These are phyloP conservation scores for Florisuga fusca DNA, from an alignment of 2,797 vertebrate genomes.

Conservation along the genomic window DNA sequence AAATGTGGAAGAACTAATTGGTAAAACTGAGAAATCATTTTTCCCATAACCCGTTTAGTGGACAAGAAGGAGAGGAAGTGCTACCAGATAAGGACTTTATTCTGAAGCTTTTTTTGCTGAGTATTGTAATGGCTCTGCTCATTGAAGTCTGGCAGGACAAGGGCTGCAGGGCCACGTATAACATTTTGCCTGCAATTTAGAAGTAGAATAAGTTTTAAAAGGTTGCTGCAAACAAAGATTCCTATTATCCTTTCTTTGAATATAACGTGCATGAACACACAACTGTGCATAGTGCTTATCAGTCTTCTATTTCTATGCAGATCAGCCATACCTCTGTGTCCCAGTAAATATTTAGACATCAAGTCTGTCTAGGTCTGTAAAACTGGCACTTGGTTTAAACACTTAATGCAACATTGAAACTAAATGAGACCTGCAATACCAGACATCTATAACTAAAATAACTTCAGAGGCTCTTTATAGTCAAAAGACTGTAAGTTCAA, in stretches of 20 bases:
- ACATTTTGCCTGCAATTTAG: background rate
- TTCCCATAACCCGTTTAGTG: background rate
- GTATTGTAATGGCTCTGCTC: background rate
- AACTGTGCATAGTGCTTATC: background rate
- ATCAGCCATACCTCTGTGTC: background rate
- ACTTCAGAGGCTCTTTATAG: background rate
- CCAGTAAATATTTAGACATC: rapidly evolving
- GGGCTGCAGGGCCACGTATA: background rate
- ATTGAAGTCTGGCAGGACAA: background rate
- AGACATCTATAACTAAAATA: background rate
- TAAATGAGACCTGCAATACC: background rate
- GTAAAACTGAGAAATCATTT: background rate
- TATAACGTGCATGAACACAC: background rate
- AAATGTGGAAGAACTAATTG: background rate
- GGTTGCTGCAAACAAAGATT: background rate
- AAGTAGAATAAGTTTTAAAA: background rate
- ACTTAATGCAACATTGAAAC: background rate
- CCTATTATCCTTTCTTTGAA: background rate
- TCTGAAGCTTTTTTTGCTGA: background rate
- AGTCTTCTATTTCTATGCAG: background rate
- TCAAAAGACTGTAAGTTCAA: background rate
- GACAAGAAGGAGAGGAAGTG: background rate
- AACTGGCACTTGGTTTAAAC: background rate
- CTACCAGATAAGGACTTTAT: background rate
- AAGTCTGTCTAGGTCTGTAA: background rate